phyloP scores from a whole-genome alignment of 1,140 invertebrate genomes.

The Bombyx mandarina region DNA sequence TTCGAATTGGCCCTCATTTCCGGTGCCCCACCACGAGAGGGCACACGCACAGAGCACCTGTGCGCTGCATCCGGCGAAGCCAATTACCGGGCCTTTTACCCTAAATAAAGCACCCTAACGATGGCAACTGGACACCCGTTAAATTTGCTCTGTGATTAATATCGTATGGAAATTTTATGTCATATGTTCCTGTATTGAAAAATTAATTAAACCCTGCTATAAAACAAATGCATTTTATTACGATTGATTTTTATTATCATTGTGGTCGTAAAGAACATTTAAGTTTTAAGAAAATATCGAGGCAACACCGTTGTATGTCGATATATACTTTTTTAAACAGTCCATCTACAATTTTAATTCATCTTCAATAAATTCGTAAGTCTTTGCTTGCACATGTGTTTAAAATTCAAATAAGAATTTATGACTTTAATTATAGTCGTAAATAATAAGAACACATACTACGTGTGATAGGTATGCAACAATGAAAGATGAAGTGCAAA shows the following conservation, averaged over 20 bases:
- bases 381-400: too few relatives aligned
- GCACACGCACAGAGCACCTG: conserved; percentile 48
- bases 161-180: conserved; percentile 18
- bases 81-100: conserved; percentile 55
- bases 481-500: conserved; percentile 29
- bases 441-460: too few relatives aligned
- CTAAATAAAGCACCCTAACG: conserved; percentile 54
- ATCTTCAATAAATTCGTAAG: too few relatives aligned
- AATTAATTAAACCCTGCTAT: too few relatives aligned
- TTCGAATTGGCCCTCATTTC: conserved; percentile 55
- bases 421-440: too few relatives aligned
- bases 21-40: conserved; percentile 37
- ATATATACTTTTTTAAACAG: too few relatives aligned
- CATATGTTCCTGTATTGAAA: conserved; percentile 5
- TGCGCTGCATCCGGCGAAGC: conserved; percentile 48
- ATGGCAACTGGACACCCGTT: conserved; percentile 40
- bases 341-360: too few relatives aligned
- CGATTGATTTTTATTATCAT: too few relatives aligned
- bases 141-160: conserved; percentile 38
- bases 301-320: too few relatives aligned
- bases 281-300: too few relatives aligned
- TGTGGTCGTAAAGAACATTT: conserved; percentile 15
- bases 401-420: too few relatives aligned
- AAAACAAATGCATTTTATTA: too few relatives aligned
- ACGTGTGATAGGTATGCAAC: neutral